Base-by-base conservation (phyloP, 92 coral and sea anemone genomes). In the Epizoanthus illoricatus region DNA sequence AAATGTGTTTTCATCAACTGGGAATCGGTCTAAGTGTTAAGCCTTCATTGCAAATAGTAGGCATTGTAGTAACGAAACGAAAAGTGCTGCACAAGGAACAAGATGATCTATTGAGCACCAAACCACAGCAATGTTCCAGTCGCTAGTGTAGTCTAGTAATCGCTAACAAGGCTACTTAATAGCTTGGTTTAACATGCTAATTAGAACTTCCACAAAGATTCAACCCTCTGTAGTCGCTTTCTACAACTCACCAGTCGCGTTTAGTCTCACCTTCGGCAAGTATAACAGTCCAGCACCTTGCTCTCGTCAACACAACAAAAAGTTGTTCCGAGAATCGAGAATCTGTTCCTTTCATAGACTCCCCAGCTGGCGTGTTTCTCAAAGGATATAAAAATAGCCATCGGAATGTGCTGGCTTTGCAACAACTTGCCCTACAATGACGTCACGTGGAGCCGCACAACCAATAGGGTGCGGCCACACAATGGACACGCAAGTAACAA, bases 311-410 rank as follows among this genome's bases (percentile, higher is more conserved):
- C 45, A 9, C 18, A n/a, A 17, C 17, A 42, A 21, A 43, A 8
- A 42, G 16, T 18, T 19, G 28, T n/a, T 73, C 59, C 24, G n/a
- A 21, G 47, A 76, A 62, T 20, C 5, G 16, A 66, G 52, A 65
- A 6, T 11, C 16, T 75, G n/a, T 63, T 78, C 65, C 21, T 19
- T 21, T 78, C 21, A 42, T 42, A 13, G 20, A 21, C 11, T 43
- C 71, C 71, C 43, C 71, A 40, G 66, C 66, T 43, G 71, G 57
- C 49, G 41, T 13, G 61, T 5, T 78, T 19, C 82, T 24, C 28
- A 43, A 43, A 64, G 0, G 82, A 45, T 15, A 42, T 76, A 76
- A 62, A 45, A 78, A 78, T 64, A 78, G 24, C 82, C 19, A 21
- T 56, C 49, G 82, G 82, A 45, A 78, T 78, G 82, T 64, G 18